These are phyloP conservation scores for Micromesistius poutassou DNA, from an alignment of 2,797 vertebrate genomes.

Conservation along the genomic window DNA sequence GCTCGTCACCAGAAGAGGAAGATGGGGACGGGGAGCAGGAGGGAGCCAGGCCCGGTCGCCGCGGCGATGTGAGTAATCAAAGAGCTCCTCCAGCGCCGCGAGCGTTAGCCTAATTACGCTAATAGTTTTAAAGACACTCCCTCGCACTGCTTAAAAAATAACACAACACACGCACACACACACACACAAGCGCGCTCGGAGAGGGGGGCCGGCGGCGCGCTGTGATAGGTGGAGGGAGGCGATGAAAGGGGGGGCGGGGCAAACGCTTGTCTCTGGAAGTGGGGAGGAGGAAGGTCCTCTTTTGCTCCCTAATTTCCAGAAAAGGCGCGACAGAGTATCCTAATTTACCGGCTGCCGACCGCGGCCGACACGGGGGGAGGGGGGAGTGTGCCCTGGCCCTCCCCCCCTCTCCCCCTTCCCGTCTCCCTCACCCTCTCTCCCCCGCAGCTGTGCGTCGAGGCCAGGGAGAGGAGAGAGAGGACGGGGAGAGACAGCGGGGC, in stretches of 20 bases:
- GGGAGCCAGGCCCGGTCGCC: slow-evolving; percentile 78
- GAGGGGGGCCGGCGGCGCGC: slow-evolving; percentile 25
- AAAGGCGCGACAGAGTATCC: slow-evolving; percentile 67
- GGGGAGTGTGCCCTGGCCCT: slow-evolving; percentile 78
- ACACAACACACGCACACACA: slow-evolving; percentile 61
- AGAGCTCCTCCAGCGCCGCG: slow-evolving; percentile 74
- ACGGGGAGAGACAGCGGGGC: slow-evolving; percentile 44
- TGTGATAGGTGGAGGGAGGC: slow-evolving; percentile 63
- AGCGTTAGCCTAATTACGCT: slow-evolving; percentile 89
- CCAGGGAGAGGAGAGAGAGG: slow-evolving; percentile 37
- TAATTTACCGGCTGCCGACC: slow-evolving; percentile 79
- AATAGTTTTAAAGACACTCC: slow-evolving; percentile 69
- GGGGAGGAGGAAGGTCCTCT: slow-evolving; percentile 60
- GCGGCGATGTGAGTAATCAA: slow-evolving; percentile 86
- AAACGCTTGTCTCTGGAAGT: slow-evolving; percentile 64
- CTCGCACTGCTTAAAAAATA: slow-evolving; percentile 79
- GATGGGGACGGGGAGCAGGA: slow-evolving; percentile 25
- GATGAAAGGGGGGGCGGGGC: slow-evolving; percentile 66
- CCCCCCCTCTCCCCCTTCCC: slow-evolving; percentile 66
- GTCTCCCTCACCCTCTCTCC: neutral
- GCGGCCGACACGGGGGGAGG: slow-evolving; percentile 83
- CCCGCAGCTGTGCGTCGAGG: slow-evolving; percentile 27
- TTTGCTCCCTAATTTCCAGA: slow-evolving; percentile 75
- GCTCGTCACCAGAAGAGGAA: slow-evolving; percentile 52
- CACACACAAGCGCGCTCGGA: slow-evolving; percentile 52